phyloP scores from a whole-genome alignment of 1,140 invertebrate genomes.

The Lasioglossum baleicum region DNA sequence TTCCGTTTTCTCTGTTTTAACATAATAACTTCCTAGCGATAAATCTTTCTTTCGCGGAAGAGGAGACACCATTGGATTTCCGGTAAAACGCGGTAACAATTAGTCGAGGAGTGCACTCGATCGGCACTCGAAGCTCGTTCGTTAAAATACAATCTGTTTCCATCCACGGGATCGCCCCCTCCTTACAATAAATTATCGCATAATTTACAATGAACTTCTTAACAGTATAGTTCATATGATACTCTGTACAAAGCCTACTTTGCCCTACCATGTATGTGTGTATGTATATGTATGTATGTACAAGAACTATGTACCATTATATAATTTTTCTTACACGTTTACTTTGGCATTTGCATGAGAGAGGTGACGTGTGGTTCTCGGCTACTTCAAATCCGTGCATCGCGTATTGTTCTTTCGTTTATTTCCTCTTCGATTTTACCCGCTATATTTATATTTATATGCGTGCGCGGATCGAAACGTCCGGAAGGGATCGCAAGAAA shows the following conservation, averaged over 20 bases:
- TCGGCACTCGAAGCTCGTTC: slow-evolving; percentile 72
- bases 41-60: background rate
- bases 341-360: slow-evolving; percentile 61
- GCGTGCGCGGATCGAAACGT: background rate
- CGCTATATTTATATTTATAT: slow-evolving; percentile 40
- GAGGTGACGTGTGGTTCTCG: slow-evolving; percentile 42
- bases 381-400: slow-evolving; percentile 65
- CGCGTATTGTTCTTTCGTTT: slow-evolving; percentile 33
- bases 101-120: slow-evolving; percentile 65
- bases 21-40: background rate
- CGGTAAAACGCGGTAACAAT: slow-evolving; percentile 64
- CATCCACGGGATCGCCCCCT: slow-evolving; percentile 58
- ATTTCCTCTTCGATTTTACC: slow-evolving; percentile 1
- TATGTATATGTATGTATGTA: slow-evolving; percentile 55
- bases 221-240: slow-evolving; percentile 61
- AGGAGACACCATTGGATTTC: slow-evolving; percentile 4
- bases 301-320: slow-evolving; percentile 50
- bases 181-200: slow-evolving; percentile 56
- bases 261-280: slow-evolving; percentile 66
- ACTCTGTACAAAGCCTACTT: slow-evolving; percentile 75
- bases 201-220: slow-evolving; percentile 56
- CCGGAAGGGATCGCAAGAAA: background rate
- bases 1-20: background rate
- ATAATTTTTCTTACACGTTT: slow-evolving; percentile 53
- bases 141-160: slow-evolving; percentile 73